Base-by-base conservation (phyloP, 2,113 vertebrate species). In the Sorex araneus region DNA sequence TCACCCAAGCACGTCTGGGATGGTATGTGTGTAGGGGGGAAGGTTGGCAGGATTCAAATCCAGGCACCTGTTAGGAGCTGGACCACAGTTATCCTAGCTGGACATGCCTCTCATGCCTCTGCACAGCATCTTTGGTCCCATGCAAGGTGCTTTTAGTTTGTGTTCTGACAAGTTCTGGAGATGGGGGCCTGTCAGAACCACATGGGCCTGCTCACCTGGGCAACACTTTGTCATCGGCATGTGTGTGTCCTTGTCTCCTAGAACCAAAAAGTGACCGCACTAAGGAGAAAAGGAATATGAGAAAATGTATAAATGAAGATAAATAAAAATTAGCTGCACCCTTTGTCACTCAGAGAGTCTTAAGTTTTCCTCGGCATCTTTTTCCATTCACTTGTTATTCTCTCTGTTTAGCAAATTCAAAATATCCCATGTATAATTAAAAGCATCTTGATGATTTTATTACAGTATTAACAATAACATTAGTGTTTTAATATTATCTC, bases 401-500 rank as follows among this genome's bases (percentile, higher is more conserved):
- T 34, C 1, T 70, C 25, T 87, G 40, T n/a, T 84, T 25, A 89
- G 36, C 57, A 77, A 32, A 75, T 88, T 78, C 69, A 28, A 34
- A 77, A 28, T 75, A 34, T 16, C 64, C 7, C 63, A 19, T 40
- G 18, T 43, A n/a, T 66, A 87, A 28, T 9, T 74, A 27, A 66
- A 21, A n/a, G 13, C 10, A 40, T 91, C 32, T 47, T 82, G 36
- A 36, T 66, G 69, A 30, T 75, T 81, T 67, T 73, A 78, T 66
- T 67, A 34, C 12, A 43, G 12, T 75, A 75, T 18, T 84, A 50
- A 76, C 25, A 75, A 15, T 82, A 79, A 85, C 86, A 86, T 36
- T 67, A 70, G 36, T 25, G n/a, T 30, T 94, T 89, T 81, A 8
- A 9, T 87, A 50, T 77, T 89, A 19, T 60, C 30, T 89, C 50